Evolutionary conservation across 2,113 vertebrate species (phyloP), one percentile per base, ranked within the genome.

Genomic region (Melanerpes formicivorus): DNA sequence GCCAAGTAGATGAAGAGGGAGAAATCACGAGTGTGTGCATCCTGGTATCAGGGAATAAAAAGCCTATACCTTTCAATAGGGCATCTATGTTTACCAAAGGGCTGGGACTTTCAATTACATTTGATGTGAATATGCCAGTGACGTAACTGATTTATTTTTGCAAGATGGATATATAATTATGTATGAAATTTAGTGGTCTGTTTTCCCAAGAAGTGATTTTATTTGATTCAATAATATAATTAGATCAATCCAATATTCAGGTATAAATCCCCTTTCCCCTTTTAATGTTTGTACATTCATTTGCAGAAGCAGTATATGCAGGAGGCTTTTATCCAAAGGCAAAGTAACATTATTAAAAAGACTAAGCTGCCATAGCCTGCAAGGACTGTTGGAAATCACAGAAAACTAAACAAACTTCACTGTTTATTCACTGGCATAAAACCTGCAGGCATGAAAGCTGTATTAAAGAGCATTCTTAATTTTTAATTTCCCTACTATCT

Each of bases 291-390:
- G 79, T 83, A 54, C 62, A 65, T 80, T 91, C 72, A 44, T 83
- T 87, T 93, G 79, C 69, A 75, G 79, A 85, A 48, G 65, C 84
- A 65, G 40, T 74, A 30, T 30, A 50, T 64, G 48, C 65, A 85
- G 64, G 2, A 85, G 79, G 29, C 37, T 93, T 80, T 89, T 93
- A 87, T 96, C 91, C 93, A 80, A 83, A 91, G 84, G 94, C 79
- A 91, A 93, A 94, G 76, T 69, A 91, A 77, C 58, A 72, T 94
- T 95, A 92, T 92, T 96, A 92, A 96, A 92, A 94, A 95, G 72
- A 85, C 48, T 92, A 88, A 92, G 79, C 81, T 88, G 14, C 58
- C 56, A 48, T 80, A 89, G 91, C 54, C 79, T 83, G 48, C 58
- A 83, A 96, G 75, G n/a, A 75, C 44, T 89, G 23, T 30, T 91